These are phyloP conservation scores for Euzetes globulus DNA, from an alignment of 2,888 invertebrate genomes.

Conservation along the genomic window DNA sequence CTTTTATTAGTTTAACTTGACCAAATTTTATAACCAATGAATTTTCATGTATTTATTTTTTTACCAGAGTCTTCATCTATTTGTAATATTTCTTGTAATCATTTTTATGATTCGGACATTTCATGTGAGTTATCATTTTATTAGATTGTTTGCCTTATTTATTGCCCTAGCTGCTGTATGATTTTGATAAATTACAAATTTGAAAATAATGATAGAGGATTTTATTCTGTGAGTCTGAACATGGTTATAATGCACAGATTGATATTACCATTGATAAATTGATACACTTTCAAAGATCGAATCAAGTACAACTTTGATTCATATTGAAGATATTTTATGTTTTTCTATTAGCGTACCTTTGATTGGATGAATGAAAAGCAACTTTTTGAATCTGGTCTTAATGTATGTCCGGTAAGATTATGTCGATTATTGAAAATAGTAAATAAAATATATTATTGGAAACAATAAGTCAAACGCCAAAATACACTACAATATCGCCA, in stretches of 20 bases:
- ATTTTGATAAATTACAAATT: too few species aligned
- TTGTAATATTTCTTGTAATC: conserved; percentile 35
- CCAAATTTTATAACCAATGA: too few species aligned
- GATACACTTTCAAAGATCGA: too few species aligned
- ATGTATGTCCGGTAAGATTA: conserved; percentile 85
- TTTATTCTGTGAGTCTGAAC: too few species aligned
- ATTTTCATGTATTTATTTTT: conserved; percentile 11
- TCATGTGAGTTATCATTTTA: conserved; percentile 36
- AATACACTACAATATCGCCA: conserved; percentile 80
- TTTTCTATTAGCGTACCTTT: conserved; percentile 37
- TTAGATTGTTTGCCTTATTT: conserved; percentile 17
- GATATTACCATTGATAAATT: too few species aligned
- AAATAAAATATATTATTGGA: not conserved
- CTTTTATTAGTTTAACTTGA: too few species aligned
- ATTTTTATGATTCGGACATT: conserved; percentile 37
- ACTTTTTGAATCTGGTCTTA: conserved; percentile 70
- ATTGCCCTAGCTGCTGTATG: too few species aligned
- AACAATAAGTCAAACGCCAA: conserved; percentile 38
- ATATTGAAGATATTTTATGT: too few species aligned
- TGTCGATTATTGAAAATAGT: conserved; percentile 58
- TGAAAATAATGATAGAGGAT: too few species aligned
- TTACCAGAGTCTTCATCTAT: conserved; percentile 36
- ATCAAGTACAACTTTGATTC: not conserved
- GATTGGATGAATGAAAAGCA: conserved; percentile 74
- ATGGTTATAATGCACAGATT: too few species aligned